These are phyloP conservation scores for Porites divaricata DNA, from an alignment of 92 coral and sea anemone genomes.

Conservation along the genomic window DNA sequence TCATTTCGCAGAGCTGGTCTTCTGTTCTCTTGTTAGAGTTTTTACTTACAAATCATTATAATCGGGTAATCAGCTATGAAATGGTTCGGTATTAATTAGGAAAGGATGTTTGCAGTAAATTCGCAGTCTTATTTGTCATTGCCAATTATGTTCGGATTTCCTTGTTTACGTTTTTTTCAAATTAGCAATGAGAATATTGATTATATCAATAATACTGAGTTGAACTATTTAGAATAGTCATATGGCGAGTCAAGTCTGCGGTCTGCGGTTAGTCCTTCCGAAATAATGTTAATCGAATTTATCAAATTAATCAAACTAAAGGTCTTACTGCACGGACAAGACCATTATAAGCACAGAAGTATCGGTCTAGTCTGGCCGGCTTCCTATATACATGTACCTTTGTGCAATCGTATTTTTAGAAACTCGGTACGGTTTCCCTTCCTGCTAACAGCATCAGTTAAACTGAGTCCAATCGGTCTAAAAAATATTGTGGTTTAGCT, in stretches of 20 bases:
- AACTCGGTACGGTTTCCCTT: no score
- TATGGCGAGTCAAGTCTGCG: constrained; percentile 8
- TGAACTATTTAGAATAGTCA: neutral
- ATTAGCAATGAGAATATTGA: neutral
- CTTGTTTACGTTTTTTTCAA: neutral
- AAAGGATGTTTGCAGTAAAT: neutral
- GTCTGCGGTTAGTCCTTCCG: constrained; percentile 8
- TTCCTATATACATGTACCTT: no score
- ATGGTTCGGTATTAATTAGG: neutral
- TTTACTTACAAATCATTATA: neutral
- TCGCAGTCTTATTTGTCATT: neutral
- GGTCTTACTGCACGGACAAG: neutral
- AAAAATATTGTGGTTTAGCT: no score
- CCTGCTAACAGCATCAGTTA: no score
- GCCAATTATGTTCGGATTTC: neutral
- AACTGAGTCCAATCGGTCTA: no score
- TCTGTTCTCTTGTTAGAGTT: no score
- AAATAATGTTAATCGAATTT: neutral
- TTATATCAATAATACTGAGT: neutral
- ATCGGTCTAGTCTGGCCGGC: no score
- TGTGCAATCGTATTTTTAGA: no score
- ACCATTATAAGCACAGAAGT: neutral
- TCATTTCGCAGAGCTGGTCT: no score
- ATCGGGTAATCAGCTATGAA: no score
- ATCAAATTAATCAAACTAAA: neutral